phyloP scores from a whole-genome alignment of 1,140 invertebrate species.

The Aphelinus atriplicis region DNA sequence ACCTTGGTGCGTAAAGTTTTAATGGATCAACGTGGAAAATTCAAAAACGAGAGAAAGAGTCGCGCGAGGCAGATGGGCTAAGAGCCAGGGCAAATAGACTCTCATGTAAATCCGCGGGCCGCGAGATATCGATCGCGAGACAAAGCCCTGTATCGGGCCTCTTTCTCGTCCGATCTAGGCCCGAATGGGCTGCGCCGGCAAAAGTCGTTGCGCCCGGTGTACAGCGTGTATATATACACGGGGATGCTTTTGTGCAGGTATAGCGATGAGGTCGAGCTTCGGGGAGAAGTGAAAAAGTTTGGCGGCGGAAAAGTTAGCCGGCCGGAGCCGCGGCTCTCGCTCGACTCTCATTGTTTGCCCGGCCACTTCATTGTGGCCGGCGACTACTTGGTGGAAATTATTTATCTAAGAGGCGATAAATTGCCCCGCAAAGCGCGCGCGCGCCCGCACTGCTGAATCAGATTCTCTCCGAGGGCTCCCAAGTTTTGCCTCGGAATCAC shows the following conservation, averaged over 20 bases:
- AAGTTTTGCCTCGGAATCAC: too few species aligned
- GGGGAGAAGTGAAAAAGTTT: conserved; percentile 22
- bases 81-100: too few species aligned
- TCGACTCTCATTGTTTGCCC: conserved; percentile 1
- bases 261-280: not conserved
- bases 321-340: too few species aligned
- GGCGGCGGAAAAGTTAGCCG: not conserved
- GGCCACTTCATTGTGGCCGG: not conserved
- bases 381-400: not conserved
- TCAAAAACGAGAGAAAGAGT: not conserved
- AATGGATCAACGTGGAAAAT: conserved; percentile 50
- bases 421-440: too few species aligned
- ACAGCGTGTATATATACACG: not conserved
- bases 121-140: too few species aligned
- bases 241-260: not conserved
- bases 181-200: not conserved
- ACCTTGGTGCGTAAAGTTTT: conserved; percentile 49
- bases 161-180: not conserved
- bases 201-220: not conserved
- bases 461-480: too few species aligned
- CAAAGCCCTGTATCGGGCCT: too few species aligned
- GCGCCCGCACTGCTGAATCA: too few species aligned
- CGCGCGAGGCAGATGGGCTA: too few species aligned
- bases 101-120: too few species aligned
- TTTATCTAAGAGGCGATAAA: too few species aligned